Evolutionary conservation across 2,797 vertebrate genomes (phyloP), one percentile per base, ranked within the genome.

Genomic region (Pipistrellus pipistrellus): DNA sequence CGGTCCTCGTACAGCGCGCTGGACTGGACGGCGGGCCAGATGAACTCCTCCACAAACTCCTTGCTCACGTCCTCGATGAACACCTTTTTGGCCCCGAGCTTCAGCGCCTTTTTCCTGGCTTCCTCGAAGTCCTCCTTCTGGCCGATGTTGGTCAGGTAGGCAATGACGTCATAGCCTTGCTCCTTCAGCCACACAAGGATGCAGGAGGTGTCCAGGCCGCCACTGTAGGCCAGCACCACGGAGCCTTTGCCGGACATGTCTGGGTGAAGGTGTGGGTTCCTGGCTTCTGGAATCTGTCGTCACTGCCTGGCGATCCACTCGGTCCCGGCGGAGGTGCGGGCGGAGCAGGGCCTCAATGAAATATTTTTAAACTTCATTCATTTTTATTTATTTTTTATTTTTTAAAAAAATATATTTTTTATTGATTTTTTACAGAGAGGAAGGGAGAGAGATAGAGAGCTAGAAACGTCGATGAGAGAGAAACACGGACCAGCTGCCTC

Each of bases 181-280:
- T 99, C 99, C 97, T 99, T 99, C 91, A 99, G 99, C 99, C 99
- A 99, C 69, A 99, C 99, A 71, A 99, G 98, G 94, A 99, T 99
- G 94, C 99, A 99, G 88, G 99, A 99, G 0, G 99, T 99, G 97
- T 99, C 99, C 55, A 99, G 98, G 27, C 99, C 99, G 0, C 99
- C 99, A 0, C 99, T 99, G 98, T 99, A 99, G 46, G 99, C 99
- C 17, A 99, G 98, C 82, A 99, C 99, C 98, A 99, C 99, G 0
- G 98, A 99, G 32, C 99, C 99, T 98, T 99, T 99, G 86, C 92
- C 0, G 85, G 99, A 98, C 99, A 99, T 99, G 0, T 89, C 98
- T 97, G 78, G 9, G n/a, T n/a, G n/a, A n/a, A n/a, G n/a, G n/a
- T n/a, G n/a, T n/a, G n/a, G n/a, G n/a, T n/a, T n/a, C n/a, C n/a